Percentiles rank a stretch among this genome's conserved stretches.
Conservation (phyloP, 2,113 vertebrate species). For the Pyrgilauda ruficollis region DNA sequence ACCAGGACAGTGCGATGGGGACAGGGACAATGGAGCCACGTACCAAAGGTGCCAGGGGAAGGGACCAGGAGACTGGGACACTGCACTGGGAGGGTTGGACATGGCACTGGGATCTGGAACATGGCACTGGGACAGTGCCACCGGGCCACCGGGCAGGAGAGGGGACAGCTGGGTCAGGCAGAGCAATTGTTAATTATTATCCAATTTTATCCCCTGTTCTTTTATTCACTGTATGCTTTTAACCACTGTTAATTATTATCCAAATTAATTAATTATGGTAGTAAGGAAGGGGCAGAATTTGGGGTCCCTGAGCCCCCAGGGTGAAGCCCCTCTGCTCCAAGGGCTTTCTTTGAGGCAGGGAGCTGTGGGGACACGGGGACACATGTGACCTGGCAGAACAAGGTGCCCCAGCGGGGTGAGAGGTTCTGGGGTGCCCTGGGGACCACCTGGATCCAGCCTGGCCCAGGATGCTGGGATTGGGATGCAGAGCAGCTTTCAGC, state of each 20-base stretch:
- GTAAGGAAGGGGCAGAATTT: background rate
- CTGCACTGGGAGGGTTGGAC: background rate
- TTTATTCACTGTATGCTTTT: background rate
- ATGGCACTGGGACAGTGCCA: background rate
- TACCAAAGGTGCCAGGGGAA: background rate
- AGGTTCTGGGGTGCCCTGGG: background rate
- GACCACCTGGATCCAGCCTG: rapidly evolving
- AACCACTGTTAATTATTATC: background rate
- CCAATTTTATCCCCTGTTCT: background rate
- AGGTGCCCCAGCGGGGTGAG: background rate
- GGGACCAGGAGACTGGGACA: background rate
- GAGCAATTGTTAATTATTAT: background rate
- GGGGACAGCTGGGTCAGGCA: background rate
- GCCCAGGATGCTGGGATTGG: background rate
- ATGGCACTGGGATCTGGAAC: background rate
- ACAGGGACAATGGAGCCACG: rapidly evolving
- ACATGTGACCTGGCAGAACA: background rate
- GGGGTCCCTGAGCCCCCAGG: rapidly evolving
- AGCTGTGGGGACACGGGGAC: background rate
- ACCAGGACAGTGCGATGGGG: background rate
- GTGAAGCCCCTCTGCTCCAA: background rate
- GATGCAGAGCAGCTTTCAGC: background rate
- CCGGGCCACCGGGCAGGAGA: rapidly evolving
- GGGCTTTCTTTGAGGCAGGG: background rate
- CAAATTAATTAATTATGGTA: background rate